Percentiles rank a stretch among this genome's conserved stretches.
phyloP scores from a whole-genome alignment of 2,888 invertebrate species.

The Acronicta leporina region DNA sequence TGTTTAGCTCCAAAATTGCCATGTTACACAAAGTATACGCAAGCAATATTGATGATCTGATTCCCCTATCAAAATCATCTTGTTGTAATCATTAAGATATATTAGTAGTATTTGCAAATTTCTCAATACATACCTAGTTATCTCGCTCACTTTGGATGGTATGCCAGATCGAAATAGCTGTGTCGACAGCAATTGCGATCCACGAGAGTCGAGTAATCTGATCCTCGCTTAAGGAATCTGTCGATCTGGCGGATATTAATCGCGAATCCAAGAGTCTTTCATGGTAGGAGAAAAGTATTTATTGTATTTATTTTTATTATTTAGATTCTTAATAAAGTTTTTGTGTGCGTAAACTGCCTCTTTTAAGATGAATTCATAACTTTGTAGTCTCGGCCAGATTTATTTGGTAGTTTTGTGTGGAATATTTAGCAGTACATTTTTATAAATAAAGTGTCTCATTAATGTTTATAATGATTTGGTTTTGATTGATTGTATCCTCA shows the following conservation, averaged over 20 bases:
- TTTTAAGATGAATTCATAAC: slow-evolving; percentile 15
- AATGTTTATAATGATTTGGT: slow-evolving; percentile 8
- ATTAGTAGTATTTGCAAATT: slow-evolving; percentile 20
- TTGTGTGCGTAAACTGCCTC: slow-evolving; percentile 10
- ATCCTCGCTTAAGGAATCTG: slow-evolving; percentile 30
- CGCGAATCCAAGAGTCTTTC: slow-evolving; percentile 22
- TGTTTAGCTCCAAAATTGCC: too few species aligned
- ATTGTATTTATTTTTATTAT: slow-evolving; percentile 5
- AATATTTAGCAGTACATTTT: slow-evolving; percentile 17
- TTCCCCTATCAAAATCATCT: neutral
- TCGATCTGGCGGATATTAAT: slow-evolving; percentile 24
- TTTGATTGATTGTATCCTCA: neutral
- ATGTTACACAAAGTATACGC: too few species aligned
- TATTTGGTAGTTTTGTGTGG: slow-evolving; percentile 14
- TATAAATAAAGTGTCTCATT: neutral
- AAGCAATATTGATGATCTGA: too few species aligned
- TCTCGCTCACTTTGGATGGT: slow-evolving; percentile 27
- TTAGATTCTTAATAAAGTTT: slow-evolving; percentile 2
- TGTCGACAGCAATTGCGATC: slow-evolving; percentile 26
- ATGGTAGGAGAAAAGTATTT: slow-evolving; percentile 7
- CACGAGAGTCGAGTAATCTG: slow-evolving; percentile 30
- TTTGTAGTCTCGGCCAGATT: slow-evolving; percentile 10
- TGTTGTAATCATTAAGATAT: neutral
- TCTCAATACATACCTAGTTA: slow-evolving; percentile 23
- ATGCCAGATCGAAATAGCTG: slow-evolving; percentile 35